These are phyloP conservation scores for Oedothorax gibbosus DNA, from an alignment of 1,140 invertebrate species.

Conservation along the genomic window DNA sequence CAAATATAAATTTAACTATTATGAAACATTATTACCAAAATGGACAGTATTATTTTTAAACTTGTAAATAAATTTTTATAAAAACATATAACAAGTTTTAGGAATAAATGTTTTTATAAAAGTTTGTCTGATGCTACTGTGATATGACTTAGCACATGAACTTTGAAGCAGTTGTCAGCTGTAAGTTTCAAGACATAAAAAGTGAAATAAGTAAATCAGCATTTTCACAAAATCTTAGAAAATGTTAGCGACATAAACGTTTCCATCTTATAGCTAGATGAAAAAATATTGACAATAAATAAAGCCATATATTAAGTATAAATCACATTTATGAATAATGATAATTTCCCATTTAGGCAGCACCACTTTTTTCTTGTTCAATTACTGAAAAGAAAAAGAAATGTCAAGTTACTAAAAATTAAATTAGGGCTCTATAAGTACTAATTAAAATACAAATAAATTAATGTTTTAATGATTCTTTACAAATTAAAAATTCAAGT, in stretches of 20 bases:
- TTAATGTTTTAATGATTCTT: background rate
- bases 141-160: constrained; percentile 34
- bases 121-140: background rate
- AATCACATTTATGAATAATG: constrained; percentile 25
- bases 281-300: constrained; percentile 54
- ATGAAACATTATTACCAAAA: too few species aligned
- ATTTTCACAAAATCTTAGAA: constrained; percentile 30
- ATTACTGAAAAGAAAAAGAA: constrained; percentile 29
- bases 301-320: constrained; percentile 26
- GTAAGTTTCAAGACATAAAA: constrained; percentile 30
- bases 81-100: too few species aligned
- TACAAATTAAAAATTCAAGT: background rate
- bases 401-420: background rate
- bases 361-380: constrained; percentile 52
- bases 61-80: too few species aligned
- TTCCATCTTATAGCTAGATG: constrained; percentile 25
- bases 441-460: background rate
- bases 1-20: too few species aligned
- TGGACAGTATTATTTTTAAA: too few species aligned
- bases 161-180: constrained; percentile 7
- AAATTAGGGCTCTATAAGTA: background rate
- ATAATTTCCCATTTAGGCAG: constrained; percentile 31
- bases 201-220: constrained; percentile 29
- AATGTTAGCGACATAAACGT: constrained; percentile 22
- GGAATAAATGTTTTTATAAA: too few species aligned